Evolutionary conservation across 92 coral and sea anemone genomes (phyloP).

Genomic region (Blastomussa wellsi): DNA sequence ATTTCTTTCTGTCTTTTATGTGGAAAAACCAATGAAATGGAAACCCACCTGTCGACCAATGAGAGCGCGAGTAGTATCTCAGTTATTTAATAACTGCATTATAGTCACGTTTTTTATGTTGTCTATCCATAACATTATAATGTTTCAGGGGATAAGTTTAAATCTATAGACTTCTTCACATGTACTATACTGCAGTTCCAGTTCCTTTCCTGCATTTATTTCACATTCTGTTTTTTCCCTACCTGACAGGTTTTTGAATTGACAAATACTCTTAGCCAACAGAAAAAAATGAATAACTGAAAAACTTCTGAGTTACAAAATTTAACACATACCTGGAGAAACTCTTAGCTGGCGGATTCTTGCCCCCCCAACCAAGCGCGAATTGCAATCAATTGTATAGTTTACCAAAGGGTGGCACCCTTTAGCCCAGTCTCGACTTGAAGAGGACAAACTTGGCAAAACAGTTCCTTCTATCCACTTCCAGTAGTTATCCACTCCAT

Average conservation of each 20-base stretch:
- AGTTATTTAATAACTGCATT: too few species aligned
- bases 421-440: constrained; percentile 68
- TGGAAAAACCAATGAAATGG: too few species aligned
- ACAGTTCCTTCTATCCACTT: constrained; percentile 73
- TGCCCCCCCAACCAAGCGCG: constrained; percentile 87
- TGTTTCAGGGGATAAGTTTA: not conserved
- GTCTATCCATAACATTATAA: too few species aligned
- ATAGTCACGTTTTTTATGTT: too few species aligned
- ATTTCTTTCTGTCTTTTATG: too few species aligned
- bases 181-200: too few species aligned
- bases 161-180: not conserved
- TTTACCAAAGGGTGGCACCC: constrained; percentile 66
- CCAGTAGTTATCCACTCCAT: constrained; percentile 71
- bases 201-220: too few species aligned
- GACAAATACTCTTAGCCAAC: not conserved
- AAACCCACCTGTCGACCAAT: too few species aligned
- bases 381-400: constrained; percentile 76
- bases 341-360: constrained; percentile 85
- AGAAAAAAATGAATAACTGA: not conserved
- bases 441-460: constrained; percentile 73
- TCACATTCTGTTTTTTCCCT: too few species aligned
- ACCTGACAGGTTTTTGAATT: not conserved
- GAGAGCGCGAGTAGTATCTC: too few species aligned
- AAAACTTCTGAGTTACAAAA: not conserved
- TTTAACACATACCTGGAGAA: constrained; percentile 53